Evolutionary conservation across 2,797 vertebrate genomes (phyloP), one percentile per base, ranked within the genome.

Genomic region (Leontopithecus rosalia): DNA sequence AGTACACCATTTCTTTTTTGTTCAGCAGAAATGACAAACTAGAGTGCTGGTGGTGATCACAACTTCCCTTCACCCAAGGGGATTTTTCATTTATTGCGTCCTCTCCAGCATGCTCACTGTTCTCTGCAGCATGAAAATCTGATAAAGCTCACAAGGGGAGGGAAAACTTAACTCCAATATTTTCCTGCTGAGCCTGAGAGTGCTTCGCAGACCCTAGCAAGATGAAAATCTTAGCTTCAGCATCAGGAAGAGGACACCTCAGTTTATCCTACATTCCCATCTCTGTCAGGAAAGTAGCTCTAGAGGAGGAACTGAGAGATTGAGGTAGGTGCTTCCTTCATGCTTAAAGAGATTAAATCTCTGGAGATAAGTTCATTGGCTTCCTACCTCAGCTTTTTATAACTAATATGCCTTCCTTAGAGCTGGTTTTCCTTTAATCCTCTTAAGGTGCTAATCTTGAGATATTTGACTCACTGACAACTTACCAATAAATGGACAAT

Each of bases 151-250:
- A 41, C 33, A 73, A 92, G 19, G 19, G 28, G 58, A 8, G 24
- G 46, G 39, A 70, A 96, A 84, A 41, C 70, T 80, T 81, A 83
- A 88, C 86, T 94, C 94, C 73, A 87, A 13, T 82, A 77, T 94
- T 86, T 89, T 92, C 83, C 83, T 87, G 76, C 76, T 93, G 91
- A 77, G 75, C 26, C n/a, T 83, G 55, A 88, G 72, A 93, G 67
- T 77, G 43, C 30, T 84, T 73, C 89, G n/a, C 75, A 52, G 14
- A 94, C 46, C 22, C 67, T 28, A 72, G 55, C 57, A 83, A 94
- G 85, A 93, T 90, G 50, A 67, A 95, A 95, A 93, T 95, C 85
- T 87, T 50, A 79, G 61, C 28, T 64, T 14, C 20, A 85, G 75
- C 41, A 26, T 80, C 79, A 86, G 82, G 77, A 95, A 91, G 77